Evolutionary conservation across 64 coral and sea anemone genomes (phyloP), one percentile per base, ranked within the genome.

Genomic region (Actinia tenebrosa): DNA sequence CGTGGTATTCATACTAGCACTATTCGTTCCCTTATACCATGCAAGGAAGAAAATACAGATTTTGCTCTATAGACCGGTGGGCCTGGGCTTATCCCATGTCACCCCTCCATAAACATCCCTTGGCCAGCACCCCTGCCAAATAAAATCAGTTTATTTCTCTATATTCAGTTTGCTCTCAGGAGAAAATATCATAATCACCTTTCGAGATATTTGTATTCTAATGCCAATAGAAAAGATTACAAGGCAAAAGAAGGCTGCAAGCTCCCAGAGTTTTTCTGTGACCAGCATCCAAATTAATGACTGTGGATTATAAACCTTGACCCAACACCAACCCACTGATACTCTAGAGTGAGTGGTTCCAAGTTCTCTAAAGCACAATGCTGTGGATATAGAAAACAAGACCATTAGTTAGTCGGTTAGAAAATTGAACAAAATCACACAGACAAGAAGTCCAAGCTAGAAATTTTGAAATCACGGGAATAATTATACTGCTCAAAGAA

Each of bases 291-390:
- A 83, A 83, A 83, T 54, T 52, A 83, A 53, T 52, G 80, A 7
- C 45, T 83, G 46, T 52, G 80, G 45, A 83, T n/a, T 0, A 83
- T 58, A 9, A 50, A 53, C 20, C 44, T 83, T 83, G 45, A 83
- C 80, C 80, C 80, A 83, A 53, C 80, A 83, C 80, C 80, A 83
- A 27, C 80, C 80, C 7, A 58, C 54, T 53, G 80, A 54, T 58
- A 83, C 19, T n/a, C 10, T 52, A 30, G 45, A 53, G 37, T 83
- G 46, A 53, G 45, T 83, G 19, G 7, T 58, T 53, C 80, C 80
- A 58, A 83, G 54, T 52, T 44, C 80, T n/a, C 13, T 83, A 14
- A 53, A 83, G 23, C 45, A 10, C 46, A 83, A 23, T 10, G 80
- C 80, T 83, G 54, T 22, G 25, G 37, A 52, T 13, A 75, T 15